A percentile compares a stretch with the other conserved stretches of the same genome.
phyloP scores from a whole-genome alignment of 2,797 vertebrate species.

The Ctenopoma multispine region DNA sequence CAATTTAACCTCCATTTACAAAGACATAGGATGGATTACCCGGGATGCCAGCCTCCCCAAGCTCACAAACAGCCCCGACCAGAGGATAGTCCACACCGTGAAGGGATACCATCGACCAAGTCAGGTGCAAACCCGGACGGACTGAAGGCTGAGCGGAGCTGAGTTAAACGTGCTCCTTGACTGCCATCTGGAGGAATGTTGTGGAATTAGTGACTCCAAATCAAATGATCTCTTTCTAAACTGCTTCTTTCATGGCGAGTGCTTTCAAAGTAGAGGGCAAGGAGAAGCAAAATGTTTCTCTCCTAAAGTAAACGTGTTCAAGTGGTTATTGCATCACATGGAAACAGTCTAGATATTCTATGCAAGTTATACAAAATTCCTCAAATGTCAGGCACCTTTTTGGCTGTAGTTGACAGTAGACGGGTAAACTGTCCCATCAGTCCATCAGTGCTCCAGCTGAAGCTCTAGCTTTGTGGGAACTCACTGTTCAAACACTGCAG shows the following conservation, averaged over 20 bases:
- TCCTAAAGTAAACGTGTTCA: not conserved
- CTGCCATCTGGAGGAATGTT: conserved; percentile 81
- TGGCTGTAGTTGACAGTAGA: not conserved
- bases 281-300: not conserved
- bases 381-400: not conserved
- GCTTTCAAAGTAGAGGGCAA: not conserved
- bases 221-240: not conserved
- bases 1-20: conserved; percentile 78
- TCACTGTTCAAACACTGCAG: too few relatives aligned
- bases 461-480: not conserved
- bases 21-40: conserved; percentile 70
- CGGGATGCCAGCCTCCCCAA: conserved; percentile 37
- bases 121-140: conserved; percentile 31
- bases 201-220: not conserved
- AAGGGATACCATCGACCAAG: conserved; percentile 11
- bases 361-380: not conserved
- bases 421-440: conserved; percentile 2
- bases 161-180: conserved; percentile 56
- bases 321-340: not conserved
- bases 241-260: not conserved
- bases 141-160: not conserved
- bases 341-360: not conserved
- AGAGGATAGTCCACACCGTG: conserved; percentile 30
- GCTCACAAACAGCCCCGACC: conserved; percentile 58
- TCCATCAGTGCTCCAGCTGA: not conserved